Conservation (phyloP, 1,140 invertebrate genomes). For the Drosophila lowei region DNA sequence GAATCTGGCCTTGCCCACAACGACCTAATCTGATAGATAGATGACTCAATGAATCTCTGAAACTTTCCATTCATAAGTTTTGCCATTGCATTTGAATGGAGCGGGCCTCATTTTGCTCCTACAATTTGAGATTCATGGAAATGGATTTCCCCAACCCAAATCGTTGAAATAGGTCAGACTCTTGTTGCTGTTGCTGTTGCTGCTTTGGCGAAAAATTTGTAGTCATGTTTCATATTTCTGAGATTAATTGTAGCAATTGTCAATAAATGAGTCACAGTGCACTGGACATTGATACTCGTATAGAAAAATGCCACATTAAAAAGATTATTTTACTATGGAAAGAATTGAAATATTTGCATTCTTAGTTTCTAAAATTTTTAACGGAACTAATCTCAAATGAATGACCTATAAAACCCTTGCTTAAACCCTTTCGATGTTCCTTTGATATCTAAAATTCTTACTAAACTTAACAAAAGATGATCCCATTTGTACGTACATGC, state of each 20-base stretch:
- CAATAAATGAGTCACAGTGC: slow-evolving; percentile 31
- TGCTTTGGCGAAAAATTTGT: neutral
- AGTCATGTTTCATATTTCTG: slow-evolving; percentile 38
- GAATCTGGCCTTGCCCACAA: neutral
- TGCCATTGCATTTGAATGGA: slow-evolving; percentile 33
- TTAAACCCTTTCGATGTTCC: neutral
- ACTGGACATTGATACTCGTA: neutral
- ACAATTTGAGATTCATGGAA: neutral
- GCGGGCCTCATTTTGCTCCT: neutral
- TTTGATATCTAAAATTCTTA: neutral
- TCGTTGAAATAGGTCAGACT: slow-evolving; percentile 1
- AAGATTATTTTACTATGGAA: slow-evolving; percentile 1
- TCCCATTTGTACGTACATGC: slow-evolving; percentile 55
- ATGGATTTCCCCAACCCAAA: neutral
- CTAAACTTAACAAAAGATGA: neutral
- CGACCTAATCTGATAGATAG: slow-evolving; percentile 7
- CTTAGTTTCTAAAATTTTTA: too few relatives aligned
- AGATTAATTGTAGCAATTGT: slow-evolving; percentile 13
- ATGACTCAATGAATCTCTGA: slow-evolving; percentile 19
- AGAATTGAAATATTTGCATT: too few relatives aligned
- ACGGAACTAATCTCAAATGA: too few relatives aligned
- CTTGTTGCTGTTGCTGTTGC: slow-evolving; percentile 9
- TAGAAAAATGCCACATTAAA: neutral
- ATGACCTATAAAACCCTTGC: too few relatives aligned
- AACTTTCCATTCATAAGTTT: slow-evolving; percentile 35